phyloP scores from a whole-genome alignment of 2,797 vertebrate genomes.

The Eulemur rubriventer region DNA sequence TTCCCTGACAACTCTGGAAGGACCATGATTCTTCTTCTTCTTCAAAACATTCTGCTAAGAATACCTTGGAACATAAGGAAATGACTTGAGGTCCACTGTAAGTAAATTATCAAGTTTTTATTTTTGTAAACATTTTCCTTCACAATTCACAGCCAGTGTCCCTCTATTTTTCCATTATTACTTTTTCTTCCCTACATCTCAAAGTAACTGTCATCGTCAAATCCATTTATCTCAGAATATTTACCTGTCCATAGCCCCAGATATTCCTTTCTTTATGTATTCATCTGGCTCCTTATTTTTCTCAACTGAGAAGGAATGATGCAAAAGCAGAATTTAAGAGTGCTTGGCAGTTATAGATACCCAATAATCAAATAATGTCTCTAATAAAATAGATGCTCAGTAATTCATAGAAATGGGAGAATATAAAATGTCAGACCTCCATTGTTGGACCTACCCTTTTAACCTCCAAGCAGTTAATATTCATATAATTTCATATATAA shows the following conservation, averaged over 20 bases:
- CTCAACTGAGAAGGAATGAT: constrained; percentile 4
- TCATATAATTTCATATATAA: too few species aligned
- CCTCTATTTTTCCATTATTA: neutral
- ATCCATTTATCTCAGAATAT: neutral
- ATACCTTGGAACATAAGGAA: neutral
- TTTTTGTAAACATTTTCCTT: neutral
- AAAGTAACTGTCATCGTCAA: neutral
- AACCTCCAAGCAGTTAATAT: neutral
- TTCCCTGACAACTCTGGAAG: neutral
- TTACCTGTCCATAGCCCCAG: neutral
- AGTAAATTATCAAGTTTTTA: neutral
- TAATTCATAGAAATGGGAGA: constrained; percentile 27
- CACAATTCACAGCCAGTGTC: neutral
- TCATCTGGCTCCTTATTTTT: neutral
- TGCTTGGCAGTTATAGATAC: neutral
- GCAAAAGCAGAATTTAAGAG: constrained; percentile 5
- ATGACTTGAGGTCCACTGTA: neutral
- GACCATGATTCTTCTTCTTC: neutral
- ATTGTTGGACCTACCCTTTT: neutral
- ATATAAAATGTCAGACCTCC: neutral
- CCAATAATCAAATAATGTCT: neutral
- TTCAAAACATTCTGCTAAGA: neutral
- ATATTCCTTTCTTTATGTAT: neutral
- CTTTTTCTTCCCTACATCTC: neutral
- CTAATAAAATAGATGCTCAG: neutral